A percentile compares a stretch with the other conserved stretches of the same genome.
phyloP scores from a whole-genome alignment of 2,113 vertebrate species.

The Pelodiscus sinensis region DNA sequence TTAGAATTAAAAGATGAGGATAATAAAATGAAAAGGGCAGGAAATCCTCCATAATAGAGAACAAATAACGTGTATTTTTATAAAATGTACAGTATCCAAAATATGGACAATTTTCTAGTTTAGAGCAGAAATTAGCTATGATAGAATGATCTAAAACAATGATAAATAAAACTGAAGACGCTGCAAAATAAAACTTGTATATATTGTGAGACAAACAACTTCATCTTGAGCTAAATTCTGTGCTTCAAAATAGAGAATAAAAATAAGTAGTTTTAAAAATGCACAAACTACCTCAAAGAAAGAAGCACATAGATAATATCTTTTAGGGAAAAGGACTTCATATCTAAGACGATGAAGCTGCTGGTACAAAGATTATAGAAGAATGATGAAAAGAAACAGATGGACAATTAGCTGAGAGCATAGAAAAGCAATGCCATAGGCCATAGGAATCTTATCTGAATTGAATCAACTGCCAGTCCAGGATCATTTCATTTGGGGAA shows the following conservation, averaged over 20 bases:
- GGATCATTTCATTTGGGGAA: constrained; percentile 2
- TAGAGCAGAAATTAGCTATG: background rate
- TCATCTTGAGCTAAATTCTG: background rate
- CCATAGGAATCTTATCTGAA: background rate
- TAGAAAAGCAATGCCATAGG: background rate
- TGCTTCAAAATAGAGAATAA: background rate
- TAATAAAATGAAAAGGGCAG: too few relatives aligned
- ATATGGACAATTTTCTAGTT: background rate
- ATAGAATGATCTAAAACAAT: background rate
- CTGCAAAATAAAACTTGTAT: constrained; percentile 7
- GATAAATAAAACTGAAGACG: background rate
- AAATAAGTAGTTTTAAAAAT: background rate
- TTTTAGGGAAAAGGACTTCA: constrained; percentile 37
- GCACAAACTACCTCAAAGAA: background rate
- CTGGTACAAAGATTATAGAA: constrained; percentile 5
- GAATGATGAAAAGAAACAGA: constrained; percentile 58
- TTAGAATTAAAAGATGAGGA: too few relatives aligned
- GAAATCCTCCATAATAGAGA: too few relatives aligned
- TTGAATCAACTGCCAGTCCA: background rate
- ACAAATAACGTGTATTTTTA: background rate
- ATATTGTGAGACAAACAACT: constrained; percentile 4
- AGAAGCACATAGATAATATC: background rate
- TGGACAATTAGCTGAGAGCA: constrained; percentile 40
- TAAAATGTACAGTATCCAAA: background rate
- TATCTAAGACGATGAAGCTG: constrained; percentile 41